A percentile compares a stretch with the other conserved stretches of the same genome.
Evolutionary conservation across 2,888 invertebrate species (phyloP).

Genomic region (Diogma glabrata): DNA sequence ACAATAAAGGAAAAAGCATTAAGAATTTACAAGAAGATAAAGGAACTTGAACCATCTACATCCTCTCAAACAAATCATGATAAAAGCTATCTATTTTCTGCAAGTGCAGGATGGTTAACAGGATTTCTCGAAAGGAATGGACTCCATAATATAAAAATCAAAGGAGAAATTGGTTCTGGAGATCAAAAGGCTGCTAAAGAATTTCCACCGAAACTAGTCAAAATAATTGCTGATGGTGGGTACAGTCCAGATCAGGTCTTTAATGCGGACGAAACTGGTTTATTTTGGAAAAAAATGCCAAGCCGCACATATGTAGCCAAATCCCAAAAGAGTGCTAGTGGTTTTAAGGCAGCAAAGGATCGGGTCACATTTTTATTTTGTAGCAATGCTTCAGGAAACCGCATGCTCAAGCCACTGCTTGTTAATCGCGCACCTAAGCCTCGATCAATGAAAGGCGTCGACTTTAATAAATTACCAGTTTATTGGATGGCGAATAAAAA

Average conservation of each 20-base stretch:
- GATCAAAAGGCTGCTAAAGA: neutral
- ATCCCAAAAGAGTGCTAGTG: conserved; percentile 4
- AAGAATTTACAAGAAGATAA: neutral
- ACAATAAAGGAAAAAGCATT: conserved; percentile 13
- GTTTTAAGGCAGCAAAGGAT: neutral
- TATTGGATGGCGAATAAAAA: conserved; percentile 4
- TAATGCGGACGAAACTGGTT: too few relatives aligned
- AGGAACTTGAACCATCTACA: neutral
- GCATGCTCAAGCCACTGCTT: neutral
- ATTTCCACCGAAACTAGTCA: neutral
- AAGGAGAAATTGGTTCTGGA: neutral
- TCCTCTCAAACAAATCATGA: conserved; percentile 13
- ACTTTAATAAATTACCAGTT: neutral
- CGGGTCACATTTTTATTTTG: neutral
- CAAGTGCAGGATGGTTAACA: neutral
- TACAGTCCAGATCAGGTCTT: too few relatives aligned
- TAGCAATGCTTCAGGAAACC: neutral
- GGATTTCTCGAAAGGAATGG: neutral
- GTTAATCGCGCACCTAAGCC: neutral
- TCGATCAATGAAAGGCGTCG: neutral
- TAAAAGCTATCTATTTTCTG: conserved; percentile 11
- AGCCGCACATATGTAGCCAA: neutral
- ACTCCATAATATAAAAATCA: neutral
- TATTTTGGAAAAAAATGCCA: too few relatives aligned
- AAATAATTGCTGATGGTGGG: neutral